These are phyloP conservation scores for Entelurus aequoreus DNA, from an alignment of 2,113 vertebrate species.

Conservation along the genomic window DNA sequence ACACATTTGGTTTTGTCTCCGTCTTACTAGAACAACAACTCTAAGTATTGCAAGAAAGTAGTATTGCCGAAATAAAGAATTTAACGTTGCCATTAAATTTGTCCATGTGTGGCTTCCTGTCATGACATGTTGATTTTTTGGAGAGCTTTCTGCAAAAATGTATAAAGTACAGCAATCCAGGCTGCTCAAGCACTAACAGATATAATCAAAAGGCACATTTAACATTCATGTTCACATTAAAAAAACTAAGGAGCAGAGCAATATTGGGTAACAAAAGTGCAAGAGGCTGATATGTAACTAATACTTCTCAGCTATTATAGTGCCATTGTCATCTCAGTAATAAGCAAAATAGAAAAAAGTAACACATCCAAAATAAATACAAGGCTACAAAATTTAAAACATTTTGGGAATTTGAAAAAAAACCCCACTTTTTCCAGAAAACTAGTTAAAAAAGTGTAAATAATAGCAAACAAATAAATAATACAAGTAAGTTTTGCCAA, in stretches of 20 bases:
- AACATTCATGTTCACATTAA: constrained; percentile 35
- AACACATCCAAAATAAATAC: constrained; percentile 19
- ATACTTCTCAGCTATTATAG: constrained; percentile 3
- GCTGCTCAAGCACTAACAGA: constrained; percentile 17
- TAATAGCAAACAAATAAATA: constrained; percentile 43
- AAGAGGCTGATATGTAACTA: constrained; percentile 15
- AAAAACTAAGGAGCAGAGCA: constrained; percentile 10
- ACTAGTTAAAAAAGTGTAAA: constrained; percentile 4
- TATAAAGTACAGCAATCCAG: constrained; percentile 12
- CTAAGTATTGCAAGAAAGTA: constrained; percentile 4
- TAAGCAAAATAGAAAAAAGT: neutral
- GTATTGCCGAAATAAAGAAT: constrained; percentile 15
- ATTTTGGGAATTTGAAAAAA: neutral
- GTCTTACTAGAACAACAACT: neutral
- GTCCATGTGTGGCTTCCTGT: neutral
- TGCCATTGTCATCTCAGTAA: constrained; percentile 1
- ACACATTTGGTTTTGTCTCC: neutral
- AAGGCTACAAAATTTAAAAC: constrained; percentile 23
- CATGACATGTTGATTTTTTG: constrained; percentile 25
- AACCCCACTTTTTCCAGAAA: neutral
- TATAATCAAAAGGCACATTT: constrained; percentile 41
- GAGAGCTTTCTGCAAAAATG: constrained; percentile 10
- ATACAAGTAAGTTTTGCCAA: neutral
- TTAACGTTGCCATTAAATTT: constrained; percentile 3
- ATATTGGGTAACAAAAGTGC: constrained; percentile 37